Conservation (phyloP, 1,140 invertebrate species). For the Drosophila arizonae region DNA sequence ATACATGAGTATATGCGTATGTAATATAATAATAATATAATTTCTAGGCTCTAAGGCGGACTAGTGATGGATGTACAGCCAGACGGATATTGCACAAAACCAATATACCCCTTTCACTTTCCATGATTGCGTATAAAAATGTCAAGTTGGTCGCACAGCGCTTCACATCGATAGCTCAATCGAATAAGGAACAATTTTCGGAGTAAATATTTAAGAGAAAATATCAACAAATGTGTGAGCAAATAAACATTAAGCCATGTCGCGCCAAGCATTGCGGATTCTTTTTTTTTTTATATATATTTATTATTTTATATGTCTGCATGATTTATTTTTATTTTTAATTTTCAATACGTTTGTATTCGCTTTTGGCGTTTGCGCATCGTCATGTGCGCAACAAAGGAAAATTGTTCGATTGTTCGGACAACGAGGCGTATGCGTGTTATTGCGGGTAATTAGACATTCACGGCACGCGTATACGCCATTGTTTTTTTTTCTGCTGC, state of each 20-base stretch:
- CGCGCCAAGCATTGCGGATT: background rate
- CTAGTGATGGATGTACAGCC: too few relatives aligned
- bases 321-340: conserved; percentile 4
- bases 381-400: conserved; percentile 18
- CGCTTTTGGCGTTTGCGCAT: conserved; percentile 5
- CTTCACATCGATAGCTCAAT: too few relatives aligned
- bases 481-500: conserved; percentile 15
- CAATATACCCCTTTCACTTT: too few relatives aligned
- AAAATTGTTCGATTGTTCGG: conserved; percentile 25
- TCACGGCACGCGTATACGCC: conserved; percentile 41
- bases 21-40: too few relatives aligned
- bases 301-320: background rate
- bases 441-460: conserved; percentile 50
- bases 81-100: too few relatives aligned
- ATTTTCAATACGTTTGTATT: background rate
- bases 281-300: background rate
- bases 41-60: too few relatives aligned
- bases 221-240: background rate
- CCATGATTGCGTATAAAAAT: too few relatives aligned
- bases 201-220: too few relatives aligned
- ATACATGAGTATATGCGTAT: too few relatives aligned
- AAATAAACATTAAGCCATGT: background rate
- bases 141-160: too few relatives aligned
- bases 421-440: conserved; percentile 49
- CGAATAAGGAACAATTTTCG: too few relatives aligned